Base-by-base conservation (phyloP, 1,140 invertebrate genomes). In the Rhynchophorus ferrugineus region DNA sequence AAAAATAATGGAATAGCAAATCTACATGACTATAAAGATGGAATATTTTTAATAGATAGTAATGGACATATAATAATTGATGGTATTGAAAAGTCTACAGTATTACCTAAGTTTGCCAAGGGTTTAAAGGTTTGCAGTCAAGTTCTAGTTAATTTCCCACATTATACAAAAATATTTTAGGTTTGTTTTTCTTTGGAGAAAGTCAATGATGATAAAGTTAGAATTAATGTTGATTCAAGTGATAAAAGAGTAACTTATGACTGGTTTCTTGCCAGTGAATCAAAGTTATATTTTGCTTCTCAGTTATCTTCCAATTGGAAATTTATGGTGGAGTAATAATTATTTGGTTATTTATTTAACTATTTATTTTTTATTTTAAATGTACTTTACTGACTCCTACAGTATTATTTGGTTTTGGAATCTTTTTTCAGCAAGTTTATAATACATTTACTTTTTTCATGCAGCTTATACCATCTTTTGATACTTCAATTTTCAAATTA, bases 211-310 rank as follows among this genome's bases (percentile, higher is more conserved):
- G 35, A 58, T 24, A 61, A 61, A 54, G 39, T 63, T 1, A 39
- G 58, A 52, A 46, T 66, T 7, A 54, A 62, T 35, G 54, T 66
- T 13, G 64, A 66, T 41, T 61, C 49, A 11, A 49, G 50, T 29
- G 58, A 63, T 3, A 63, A 61, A 49, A 48, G 57, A 44, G 63
- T 65, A n/a, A 63, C 61, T 7, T 65, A 65, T 42, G 60, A 65
- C 43, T 65, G 63, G 61, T 36, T 22, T 8, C 29, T 58, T n/a
- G 35, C 37, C 36, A 35, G 44, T 9, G 33, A 34, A 11, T 35
- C 52, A 14, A 39, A 46, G 24, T 47, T 63, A 18, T 60, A 52
- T 49, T 59, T 65, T 48, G 53, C 41, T 36, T 58, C 60, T 11
- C 52, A 57, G 18, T 52, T 65, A 37, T 39, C 61, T 1, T 19